phyloP scores from a whole-genome alignment of 2,888 invertebrate genomes.

The Drosophila meridionalis region DNA sequence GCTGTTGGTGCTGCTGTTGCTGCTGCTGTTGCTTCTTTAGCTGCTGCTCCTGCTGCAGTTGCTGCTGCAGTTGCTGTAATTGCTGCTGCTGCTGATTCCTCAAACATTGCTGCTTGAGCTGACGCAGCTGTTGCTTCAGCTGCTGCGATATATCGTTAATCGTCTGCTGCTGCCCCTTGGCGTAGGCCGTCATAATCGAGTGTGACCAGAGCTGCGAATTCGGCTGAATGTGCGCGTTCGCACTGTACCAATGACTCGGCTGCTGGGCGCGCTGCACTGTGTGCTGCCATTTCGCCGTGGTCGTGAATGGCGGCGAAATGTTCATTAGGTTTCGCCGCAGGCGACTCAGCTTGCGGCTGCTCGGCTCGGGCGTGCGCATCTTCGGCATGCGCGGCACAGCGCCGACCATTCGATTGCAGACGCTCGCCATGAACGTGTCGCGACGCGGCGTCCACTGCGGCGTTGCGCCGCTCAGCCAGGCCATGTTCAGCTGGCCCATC shows the following conservation, averaged over 20 bases:
- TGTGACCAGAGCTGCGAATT: background rate
- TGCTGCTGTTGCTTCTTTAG: background rate
- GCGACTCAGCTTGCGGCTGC: slow-evolving; percentile 41
- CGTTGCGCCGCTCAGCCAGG: background rate
- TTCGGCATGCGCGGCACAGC: slow-evolving; percentile 12
- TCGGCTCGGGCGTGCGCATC: slow-evolving; percentile 23
- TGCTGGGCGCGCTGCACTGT: background rate
- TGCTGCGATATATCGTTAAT: slow-evolving; percentile 5
- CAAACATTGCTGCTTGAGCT: background rate
- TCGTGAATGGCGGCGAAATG: background rate
- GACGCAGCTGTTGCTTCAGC: slow-evolving; percentile 5
- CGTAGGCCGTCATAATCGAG: background rate
- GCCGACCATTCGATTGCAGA: slow-evolving; percentile 15
- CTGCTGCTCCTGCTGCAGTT: background rate
- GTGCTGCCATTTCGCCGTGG: background rate
- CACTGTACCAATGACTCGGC: background rate
- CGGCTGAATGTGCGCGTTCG: background rate
- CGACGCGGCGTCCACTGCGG: background rate
- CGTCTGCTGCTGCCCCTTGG: background rate
- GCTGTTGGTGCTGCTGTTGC: slow-evolving; percentile 5
- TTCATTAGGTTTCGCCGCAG: slow-evolving; percentile 45
- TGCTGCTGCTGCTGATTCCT: slow-evolving; percentile 1
- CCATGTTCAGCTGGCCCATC: background rate
- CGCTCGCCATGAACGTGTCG: background rate
- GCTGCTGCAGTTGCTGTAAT: background rate